Base-by-base conservation (phyloP, 2,797 vertebrate species). In the Cynodonichthys magdalenae region DNA sequence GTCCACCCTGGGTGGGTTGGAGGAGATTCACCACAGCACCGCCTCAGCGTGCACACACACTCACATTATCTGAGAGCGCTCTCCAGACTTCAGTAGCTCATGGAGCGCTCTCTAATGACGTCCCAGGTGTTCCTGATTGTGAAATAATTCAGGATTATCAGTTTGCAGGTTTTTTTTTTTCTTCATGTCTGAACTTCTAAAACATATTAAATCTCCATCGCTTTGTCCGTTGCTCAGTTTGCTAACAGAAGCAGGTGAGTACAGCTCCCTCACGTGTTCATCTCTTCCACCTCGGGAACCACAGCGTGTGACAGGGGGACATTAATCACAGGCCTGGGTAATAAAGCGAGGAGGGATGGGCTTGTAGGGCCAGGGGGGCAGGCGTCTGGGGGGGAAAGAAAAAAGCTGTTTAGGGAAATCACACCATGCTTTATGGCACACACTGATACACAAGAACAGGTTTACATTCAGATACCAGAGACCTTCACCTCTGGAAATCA, bases 321-420 rank as follows among this genome's bases (percentile, higher is more conserved):
- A 92, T 92, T 92, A 92, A 92, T 92, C 89, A 91, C 87, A 79
- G 66, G 72, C 67, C 83, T 77, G 79, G 79, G 90, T 88, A 89
- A 90, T 89, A 88, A 90, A 90, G 87, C 71, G 67, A 84, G 85
- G 77, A 86, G 83, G 83, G 85, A 86, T 80, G 83, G 81, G 83
- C 85, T 86, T 74, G 84, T 81, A 75, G 71, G 69, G 82, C 80
- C 85, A 76, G 68, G 65, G 80, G 84, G 80, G 79, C 78, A 84
- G 79, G 84, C 53, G 73, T 84, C 85, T 82, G 58, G 71, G 79
- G 28, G 82, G 80, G 81, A 82, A 62, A 79, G 34, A 80, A 80
- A 81, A 89, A 77, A 80, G 82, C 73, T 88, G 88, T 87, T 90
- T 90, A 90, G 90, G 90, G 88, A 90, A 92, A 92, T 90, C 81